A percentile compares a stretch with the other conserved stretches of the same genome.
These are phyloP conservation scores for Lontra canadensis DNA, from an alignment of 2,113 vertebrate species.

Conservation along the genomic window DNA sequence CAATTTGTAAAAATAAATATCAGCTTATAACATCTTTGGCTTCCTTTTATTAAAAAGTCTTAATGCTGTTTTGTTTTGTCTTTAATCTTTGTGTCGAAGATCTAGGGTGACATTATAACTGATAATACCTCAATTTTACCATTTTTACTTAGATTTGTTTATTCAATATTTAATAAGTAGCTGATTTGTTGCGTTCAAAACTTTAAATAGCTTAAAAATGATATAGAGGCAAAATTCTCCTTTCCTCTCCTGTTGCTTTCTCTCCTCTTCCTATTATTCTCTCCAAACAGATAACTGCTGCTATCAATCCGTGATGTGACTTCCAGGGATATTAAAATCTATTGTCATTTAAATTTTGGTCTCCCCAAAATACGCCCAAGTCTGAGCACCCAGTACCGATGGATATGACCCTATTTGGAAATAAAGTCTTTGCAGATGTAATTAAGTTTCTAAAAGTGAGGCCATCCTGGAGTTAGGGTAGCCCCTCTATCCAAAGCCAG, in stretches of 20 bases:
- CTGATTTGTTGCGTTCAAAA: neutral
- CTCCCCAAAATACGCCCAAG: neutral
- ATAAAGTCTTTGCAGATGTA: neutral
- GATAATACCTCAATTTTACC: neutral
- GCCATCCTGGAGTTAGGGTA: neutral
- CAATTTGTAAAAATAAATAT: neutral
- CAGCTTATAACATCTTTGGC: neutral
- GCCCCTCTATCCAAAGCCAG: neutral
- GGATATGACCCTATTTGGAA: neutral
- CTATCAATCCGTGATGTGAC: accelerated
- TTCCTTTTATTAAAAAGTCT: conserved; percentile 8
- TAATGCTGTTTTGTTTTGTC: neutral
- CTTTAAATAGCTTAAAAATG: neutral
- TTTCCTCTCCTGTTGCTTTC: neutral
- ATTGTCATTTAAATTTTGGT: neutral
- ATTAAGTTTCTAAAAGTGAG: neutral
- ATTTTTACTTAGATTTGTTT: conserved; percentile 7
- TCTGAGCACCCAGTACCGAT: accelerated
- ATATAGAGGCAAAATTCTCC: neutral
- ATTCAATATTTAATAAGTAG: neutral
- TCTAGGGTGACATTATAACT: neutral
- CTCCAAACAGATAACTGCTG: neutral
- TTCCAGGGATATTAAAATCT: neutral
- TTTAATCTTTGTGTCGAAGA: neutral
- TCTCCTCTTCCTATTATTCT: neutral